Conservation (phyloP, 2,797 vertebrate species). For the Paedocypris micromegethes region DNA sequence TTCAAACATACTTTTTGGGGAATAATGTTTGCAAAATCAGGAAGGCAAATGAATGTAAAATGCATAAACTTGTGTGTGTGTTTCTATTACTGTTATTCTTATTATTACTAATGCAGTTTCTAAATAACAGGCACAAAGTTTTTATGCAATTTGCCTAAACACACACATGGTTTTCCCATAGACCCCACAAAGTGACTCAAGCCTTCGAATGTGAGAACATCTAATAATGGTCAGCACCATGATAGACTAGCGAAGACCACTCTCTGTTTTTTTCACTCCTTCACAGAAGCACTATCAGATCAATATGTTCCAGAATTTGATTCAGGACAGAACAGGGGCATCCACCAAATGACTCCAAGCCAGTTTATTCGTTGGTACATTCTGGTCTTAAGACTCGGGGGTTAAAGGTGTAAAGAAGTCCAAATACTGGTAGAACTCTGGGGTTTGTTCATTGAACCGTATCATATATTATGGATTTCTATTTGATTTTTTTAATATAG, state of each 20-base stretch:
- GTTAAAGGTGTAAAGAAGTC: slow-evolving; percentile 22
- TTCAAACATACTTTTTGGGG: no score
- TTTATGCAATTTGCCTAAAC: no score
- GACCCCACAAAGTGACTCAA: not conserved
- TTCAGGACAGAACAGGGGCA: slow-evolving; percentile 21
- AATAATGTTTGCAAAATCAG: no score
- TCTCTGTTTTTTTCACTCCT: not conserved
- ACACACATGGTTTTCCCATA: not conserved
- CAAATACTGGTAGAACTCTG: slow-evolving; percentile 2
- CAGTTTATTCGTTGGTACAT: slow-evolving; percentile 10
- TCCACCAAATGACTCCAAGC: slow-evolving; percentile 10
- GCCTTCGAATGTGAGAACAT: not conserved
- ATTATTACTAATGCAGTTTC: no score
- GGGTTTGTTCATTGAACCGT: slow-evolving; percentile 11
- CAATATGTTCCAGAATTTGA: slow-evolving; percentile 15
- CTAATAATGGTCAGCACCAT: not conserved
- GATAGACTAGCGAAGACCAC: slow-evolving; percentile 1
- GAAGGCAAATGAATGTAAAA: no score
- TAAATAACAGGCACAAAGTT: no score
- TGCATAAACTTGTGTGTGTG: no score
- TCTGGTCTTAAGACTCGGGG: slow-evolving; percentile 9
- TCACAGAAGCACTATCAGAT: not conserved
- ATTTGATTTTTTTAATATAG: no score
- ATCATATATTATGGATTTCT: not conserved
- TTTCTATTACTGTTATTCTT: no score